Base-by-base conservation (phyloP, 2,113 vertebrate species). In the Bostrychus sinensis region DNA sequence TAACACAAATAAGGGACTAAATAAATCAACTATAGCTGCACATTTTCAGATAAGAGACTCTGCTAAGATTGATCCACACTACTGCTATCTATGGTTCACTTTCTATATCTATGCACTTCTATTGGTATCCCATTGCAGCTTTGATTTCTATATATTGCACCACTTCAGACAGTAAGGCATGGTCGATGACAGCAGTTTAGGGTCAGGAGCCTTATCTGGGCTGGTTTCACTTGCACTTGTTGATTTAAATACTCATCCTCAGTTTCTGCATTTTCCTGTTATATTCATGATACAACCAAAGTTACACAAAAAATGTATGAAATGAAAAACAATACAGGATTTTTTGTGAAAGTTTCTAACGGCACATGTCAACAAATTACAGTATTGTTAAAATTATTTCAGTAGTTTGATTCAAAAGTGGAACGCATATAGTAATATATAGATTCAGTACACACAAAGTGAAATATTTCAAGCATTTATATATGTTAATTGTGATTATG, bases 201-300 rank as follows among this genome's bases (percentile, higher is more conserved):
- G 5, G 9, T 48, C 12, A 39, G 37, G 5, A 64, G 20, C 59
- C 14, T 30, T 54, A 25, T 5, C 6, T 32, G 16, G 17, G 19
- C 2, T 7, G n/a, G 19, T 63, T 28, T 26, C 37, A 26, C 51
- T 10, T 42, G 11, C 23, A 4, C 11, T 13, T 28, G 7, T 58
- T 54, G 14, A 48, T 55, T 50, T 11, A 45, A 57, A 58, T 51
- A 23, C 41, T 48, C 34, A 37, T 38, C 20, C 4, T 55, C 45
- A 3, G 10, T 36, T 43, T 56, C 32, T 54, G 23, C 9, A 22
- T 51, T 53, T 53, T 41, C 62, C 50, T 65, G 63, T 58, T 78
- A 54, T 62, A 65, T 36, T 69, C 43, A 23, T 54, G 28, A 66
- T 57, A 69, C 53, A 56, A 58, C 30, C 5, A 32, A 32, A 32